Evolutionary conservation across 2,113 vertebrate genomes (phyloP), one percentile per base, ranked within the genome.

Genomic region (Mus pahari): DNA sequence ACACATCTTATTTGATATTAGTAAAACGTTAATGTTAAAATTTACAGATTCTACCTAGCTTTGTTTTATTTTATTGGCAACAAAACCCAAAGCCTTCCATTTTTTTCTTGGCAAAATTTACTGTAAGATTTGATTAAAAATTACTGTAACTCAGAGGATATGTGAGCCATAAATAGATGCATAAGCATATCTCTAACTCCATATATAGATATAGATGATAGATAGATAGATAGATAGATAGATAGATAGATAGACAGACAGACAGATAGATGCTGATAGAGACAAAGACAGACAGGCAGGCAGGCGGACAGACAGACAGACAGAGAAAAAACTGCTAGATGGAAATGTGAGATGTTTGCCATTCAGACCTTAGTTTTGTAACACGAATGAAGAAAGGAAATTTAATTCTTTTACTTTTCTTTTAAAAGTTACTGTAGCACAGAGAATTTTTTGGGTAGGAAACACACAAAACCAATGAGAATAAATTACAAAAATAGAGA

Each of bases 381-480:
- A n/a, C n/a, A n/a, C n/a, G n/a, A n/a, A n/a, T n/a, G n/a, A n/a
- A n/a, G n/a, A n/a, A n/a, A 17, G 90, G 6, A 33, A 45, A 53
- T 79, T n/a, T 16, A 74, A 5, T 17, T 50, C 62, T 87, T 96
- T 81, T 6, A 55, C 10, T 96, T 96, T 90, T 82, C 42, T 39
- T 55, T 78, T 53, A n/a, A 93, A 94, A 92, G 75, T 92, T 73
- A 64, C 68, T 90, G 1, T 5, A 55, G 71, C 13, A 55, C 22
- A 91, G 66, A n/a, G 53, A 22, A 87, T 4, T 24, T 86, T 95
- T 77, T 58, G 7, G 31, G 58, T 83, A 36, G 33, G 86, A 94
- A 93, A 83, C 90, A 86, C 16, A 45, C 79, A 92, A 95, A 90
- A 19, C 14, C 48, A 84, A 53, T 9, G 62, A 89, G 82, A 92